Evolutionary conservation across 1,140 invertebrate genomes (phyloP), one percentile per base, ranked within the genome.

Genomic region (Hyles vespertilio): DNA sequence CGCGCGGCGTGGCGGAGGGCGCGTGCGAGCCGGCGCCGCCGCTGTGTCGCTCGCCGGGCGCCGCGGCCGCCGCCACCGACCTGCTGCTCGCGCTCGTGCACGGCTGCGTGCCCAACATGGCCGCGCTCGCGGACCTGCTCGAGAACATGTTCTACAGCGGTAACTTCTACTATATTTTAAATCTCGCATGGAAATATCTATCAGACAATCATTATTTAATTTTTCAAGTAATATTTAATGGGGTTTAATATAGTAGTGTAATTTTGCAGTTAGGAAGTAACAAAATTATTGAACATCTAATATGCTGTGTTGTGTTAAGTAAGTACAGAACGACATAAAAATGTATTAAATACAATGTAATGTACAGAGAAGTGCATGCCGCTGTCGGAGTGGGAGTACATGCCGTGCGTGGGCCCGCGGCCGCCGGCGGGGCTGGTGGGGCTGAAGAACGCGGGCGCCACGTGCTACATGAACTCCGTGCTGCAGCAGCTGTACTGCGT

Each of bases 401-500:
- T 98, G 70, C 98, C 98, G 49, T 95, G 96, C n/a, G 95, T 99
- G 43, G 97, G 97, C 2, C 96, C 97, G 8, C 91, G 98, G 51
- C 96, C 96, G 9, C 77, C 91, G 1, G 95, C 96, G 72, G 97
- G 98, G 52, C 98, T 99, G 90, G 98, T 99, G 49, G 98, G 98
- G 9, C 89, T 99, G 59, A 99, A 99, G 87, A 99, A 99, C 90
- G 98, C 97, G 36, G 98, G 98, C 11, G 98, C 98, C 34, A 99
- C 98, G 0, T 99, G 98, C 86, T 99, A 99, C 86, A 99, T 99
- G 98, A 99, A 99, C 89, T 99, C 97, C 10, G 97, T 99, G 49
- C 89, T 99, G 63, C 98, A 99, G 87, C 98, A 99, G 86, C 89
- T 99, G 34, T 99, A 97, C 77, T 99, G 98, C 96, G 97, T 99